A percentile compares a stretch with the other conserved stretches of the same genome.
Conservation (phyloP, 2,797 vertebrate genomes). For the Diceros bicornis region DNA sequence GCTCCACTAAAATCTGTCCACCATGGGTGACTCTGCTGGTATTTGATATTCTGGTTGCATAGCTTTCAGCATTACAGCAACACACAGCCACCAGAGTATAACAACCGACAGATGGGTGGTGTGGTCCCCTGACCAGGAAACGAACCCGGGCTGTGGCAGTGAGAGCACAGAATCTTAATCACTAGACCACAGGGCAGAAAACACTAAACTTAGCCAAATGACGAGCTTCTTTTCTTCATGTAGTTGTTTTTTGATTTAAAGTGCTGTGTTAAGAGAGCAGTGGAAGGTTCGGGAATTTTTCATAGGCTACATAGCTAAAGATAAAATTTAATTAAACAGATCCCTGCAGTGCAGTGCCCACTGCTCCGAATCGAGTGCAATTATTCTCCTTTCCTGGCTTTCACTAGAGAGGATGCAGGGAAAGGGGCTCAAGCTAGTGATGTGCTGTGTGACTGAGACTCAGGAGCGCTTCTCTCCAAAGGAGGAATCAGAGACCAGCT, state of each 20-base stretch:
- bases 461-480: neutral
- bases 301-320: neutral
- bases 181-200: neutral
- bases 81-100: too few species aligned
- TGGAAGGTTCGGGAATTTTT: constrained; percentile 47
- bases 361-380: accelerated
- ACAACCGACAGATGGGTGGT: too few species aligned
- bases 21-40: too few species aligned
- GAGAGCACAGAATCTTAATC: too few species aligned
- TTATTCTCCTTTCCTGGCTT: neutral
- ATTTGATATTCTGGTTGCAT: too few species aligned
- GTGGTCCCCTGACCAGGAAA: too few species aligned
- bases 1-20: too few species aligned
- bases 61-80: too few species aligned
- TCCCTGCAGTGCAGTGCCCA: constrained; percentile 10
- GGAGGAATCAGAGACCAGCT: neutral
- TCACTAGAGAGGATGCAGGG: neutral
- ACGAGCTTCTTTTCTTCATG: neutral
- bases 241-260: constrained; percentile 6
- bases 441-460: neutral
- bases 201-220: neutral
- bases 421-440: neutral
- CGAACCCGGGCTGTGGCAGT: too few species aligned
- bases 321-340: constrained; percentile 69
- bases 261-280: neutral